Conservation (phyloP, 2,888 invertebrate species). For the Acanthosepion lycidas region DNA sequence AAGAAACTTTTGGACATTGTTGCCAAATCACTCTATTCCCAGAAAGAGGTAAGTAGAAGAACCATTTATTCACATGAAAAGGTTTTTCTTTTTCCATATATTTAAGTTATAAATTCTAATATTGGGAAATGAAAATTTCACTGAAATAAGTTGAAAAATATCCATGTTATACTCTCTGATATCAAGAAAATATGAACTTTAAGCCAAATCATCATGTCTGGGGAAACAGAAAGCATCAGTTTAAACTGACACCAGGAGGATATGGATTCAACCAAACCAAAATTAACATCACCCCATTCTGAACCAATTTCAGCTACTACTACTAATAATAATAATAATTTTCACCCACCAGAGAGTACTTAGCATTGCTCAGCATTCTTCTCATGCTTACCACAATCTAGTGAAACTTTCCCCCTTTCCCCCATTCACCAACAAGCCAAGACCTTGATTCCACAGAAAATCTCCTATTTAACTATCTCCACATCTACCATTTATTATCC, state of each 20-base stretch:
- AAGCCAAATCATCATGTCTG: too few species aligned
- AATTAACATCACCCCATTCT: neutral
- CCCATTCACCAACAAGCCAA: neutral
- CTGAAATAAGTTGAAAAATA: too few species aligned
- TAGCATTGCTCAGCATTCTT: neutral
- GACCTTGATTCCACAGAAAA: neutral
- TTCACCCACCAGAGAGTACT: neutral
- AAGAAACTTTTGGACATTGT: conserved; percentile 96
- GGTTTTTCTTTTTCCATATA: too few species aligned
- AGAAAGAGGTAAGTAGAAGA: conserved; percentile 85
- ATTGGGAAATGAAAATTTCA: too few species aligned
- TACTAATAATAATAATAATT: neutral
- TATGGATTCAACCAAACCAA: too few species aligned
- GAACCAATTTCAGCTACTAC: neutral
- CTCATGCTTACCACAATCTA: neutral
- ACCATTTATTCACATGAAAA: neutral
- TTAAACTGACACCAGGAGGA: too few species aligned
- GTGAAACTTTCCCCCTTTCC: neutral
- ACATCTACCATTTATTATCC: neutral
- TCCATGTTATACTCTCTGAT: too few species aligned
- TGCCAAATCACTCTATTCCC: conserved; percentile 95
- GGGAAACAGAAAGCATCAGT: too few species aligned
- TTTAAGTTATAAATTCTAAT: too few species aligned
- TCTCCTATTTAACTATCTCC: neutral
- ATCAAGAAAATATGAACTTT: too few species aligned